Evolutionary conservation across 2,888 invertebrate species (phyloP), one percentile per base, ranked within the genome.

Genomic region (Aspidapion aeneum): DNA sequence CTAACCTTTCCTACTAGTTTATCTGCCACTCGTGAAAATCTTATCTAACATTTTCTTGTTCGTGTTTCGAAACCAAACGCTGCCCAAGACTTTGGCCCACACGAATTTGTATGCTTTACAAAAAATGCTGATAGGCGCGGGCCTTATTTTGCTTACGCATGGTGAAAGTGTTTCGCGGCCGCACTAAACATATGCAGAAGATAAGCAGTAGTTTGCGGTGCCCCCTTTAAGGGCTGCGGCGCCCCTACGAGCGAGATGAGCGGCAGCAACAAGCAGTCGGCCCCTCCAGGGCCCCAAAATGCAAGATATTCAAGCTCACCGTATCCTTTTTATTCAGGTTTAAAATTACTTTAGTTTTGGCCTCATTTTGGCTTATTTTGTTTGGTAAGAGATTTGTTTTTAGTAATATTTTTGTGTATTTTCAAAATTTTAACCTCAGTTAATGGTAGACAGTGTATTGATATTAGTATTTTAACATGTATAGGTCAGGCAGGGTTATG

Each of bases 261-360:
- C 82, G 83, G 84, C 80, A 86, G 86, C 82, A 85, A 84, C 81
- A 86, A 86, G 81, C 85, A 84, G 83, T 83, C 84, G 83, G 85
- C 85, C 79, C 79, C 83, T 79, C 85, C 84, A 79, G 83, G 83
- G 77, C 79, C 82, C 61, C 78, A 85, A 82, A 79, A 84, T 81
- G 73, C 82, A 82, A 68, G 72, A 78, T 84, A 82, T 76, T 79
- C 82, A 71, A 80, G 81, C 70, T 80, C 82, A 77, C 77, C 83
- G 85, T 86, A 85, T 85, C 85, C 85, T 85, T 86, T 84, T 81
- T 73, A 80, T 69, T 55, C 17, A 52, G 3, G 35, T 35, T 7
- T 7, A 35, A 35, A 7, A 35, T 35, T 7, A 35, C 5, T 35
- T 7, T 35, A 35, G 12, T 35, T 35, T 3, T 35, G 35, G 35